Percentiles rank a stretch among this genome's conserved stretches.
Evolutionary conservation across 2,888 invertebrate species (phyloP).

Genomic region (Scaptomyza cyrtandrae): DNA sequence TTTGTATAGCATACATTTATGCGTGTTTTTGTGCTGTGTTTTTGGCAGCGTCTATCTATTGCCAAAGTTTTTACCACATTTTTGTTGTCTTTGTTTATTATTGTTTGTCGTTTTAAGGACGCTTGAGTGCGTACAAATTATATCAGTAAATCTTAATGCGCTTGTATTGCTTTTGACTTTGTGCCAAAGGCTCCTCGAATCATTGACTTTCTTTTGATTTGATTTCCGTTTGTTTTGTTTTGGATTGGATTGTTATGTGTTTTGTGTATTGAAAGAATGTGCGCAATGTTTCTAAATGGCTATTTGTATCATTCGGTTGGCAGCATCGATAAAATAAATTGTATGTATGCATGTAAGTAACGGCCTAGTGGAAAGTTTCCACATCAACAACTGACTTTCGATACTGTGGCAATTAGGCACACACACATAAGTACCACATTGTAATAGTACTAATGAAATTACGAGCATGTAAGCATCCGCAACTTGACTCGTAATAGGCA

Average conservation of each 20-base stretch:
- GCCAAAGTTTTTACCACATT: conserved; percentile 61
- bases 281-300: conserved; percentile 8
- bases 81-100: conserved; percentile 30
- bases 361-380: conserved; percentile 36
- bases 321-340: conserved; percentile 67
- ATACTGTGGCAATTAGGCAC: conserved; percentile 32
- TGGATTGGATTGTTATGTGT: conserved; percentile 3
- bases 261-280: conserved; percentile 26
- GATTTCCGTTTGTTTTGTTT: too few relatives aligned
- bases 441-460: conserved; percentile 54
- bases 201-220: conserved; percentile 1
- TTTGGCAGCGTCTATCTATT: conserved; percentile 52
- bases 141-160: conserved; percentile 72
- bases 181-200: conserved; percentile 30
- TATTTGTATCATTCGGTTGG: conserved; percentile 39
- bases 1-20: conserved; percentile 39
- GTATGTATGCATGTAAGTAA: conserved; percentile 4
- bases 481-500: conserved; percentile 29
- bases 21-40: conserved; percentile 52
- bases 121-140: conserved; percentile 76
- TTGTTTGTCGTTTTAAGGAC: conserved; percentile 41
- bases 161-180: conserved; percentile 72
- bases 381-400: conserved; percentile 21
- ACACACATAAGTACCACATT: conserved; percentile 1
- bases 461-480: conserved; percentile 10